Percentiles rank a stretch among this genome's conserved stretches.
phyloP scores from a whole-genome alignment of 2,113 vertebrate genomes.

The Phalacrocorax aristotelis region DNA sequence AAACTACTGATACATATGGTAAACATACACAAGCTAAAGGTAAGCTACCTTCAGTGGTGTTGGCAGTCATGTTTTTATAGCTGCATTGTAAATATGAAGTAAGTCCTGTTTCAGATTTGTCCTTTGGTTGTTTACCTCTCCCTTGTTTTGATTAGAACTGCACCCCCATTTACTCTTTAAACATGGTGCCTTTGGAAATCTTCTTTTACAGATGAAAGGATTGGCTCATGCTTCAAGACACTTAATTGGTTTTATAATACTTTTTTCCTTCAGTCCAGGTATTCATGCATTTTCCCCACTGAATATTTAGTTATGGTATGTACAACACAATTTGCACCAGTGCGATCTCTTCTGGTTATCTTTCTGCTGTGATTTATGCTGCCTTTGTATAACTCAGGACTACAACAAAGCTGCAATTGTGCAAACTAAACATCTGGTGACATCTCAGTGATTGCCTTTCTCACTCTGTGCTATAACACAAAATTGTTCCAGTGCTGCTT shows the following conservation, averaged over 20 bases:
- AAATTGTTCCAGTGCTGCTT: neutral
- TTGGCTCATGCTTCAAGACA: neutral
- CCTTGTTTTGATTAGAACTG: neutral
- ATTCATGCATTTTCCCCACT: neutral
- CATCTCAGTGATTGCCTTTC: neutral
- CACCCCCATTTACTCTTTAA: neutral
- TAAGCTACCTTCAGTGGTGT: neutral
- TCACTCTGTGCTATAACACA: neutral
- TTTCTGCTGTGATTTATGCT: neutral
- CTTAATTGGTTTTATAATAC: neutral
- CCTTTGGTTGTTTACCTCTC: neutral
- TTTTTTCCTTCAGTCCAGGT: neutral
- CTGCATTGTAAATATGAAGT: neutral
- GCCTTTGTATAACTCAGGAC: neutral
- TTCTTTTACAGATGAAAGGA: neutral
- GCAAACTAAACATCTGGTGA: neutral
- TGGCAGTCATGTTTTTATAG: neutral
- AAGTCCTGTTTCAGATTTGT: neutral
- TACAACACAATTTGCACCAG: neutral
- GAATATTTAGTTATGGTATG: neutral
- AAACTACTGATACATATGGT: neutral
- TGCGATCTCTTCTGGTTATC: neutral
- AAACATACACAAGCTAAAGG: neutral
- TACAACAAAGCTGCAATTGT: neutral
- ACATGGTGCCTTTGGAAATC: neutral